These are phyloP conservation scores for Drosophila robusta DNA, from an alignment of 2,888 invertebrate genomes.

Conservation along the genomic window DNA sequence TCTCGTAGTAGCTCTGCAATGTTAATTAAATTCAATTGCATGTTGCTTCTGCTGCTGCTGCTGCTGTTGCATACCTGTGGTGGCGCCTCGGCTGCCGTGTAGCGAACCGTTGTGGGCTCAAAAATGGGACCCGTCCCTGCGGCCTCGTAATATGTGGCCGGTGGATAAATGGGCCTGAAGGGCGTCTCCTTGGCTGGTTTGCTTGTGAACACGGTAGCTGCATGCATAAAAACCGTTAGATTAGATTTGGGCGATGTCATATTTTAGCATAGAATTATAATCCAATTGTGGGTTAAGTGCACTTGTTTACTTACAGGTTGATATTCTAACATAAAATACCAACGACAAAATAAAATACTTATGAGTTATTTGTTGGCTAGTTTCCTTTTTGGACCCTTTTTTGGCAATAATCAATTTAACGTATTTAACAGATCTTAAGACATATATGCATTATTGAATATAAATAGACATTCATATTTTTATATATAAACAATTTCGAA, in stretches of 20 bases:
- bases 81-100: conserved; percentile 74
- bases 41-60: conserved; percentile 5
- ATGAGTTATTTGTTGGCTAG: too few relatives aligned
- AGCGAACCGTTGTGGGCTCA: conserved; percentile 72
- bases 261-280: too few relatives aligned
- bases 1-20: conserved; percentile 61
- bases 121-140: conserved; percentile 51
- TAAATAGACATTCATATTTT: too few relatives aligned
- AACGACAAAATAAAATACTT: too few relatives aligned
- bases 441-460: too few relatives aligned
- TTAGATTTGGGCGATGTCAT: too few relatives aligned
- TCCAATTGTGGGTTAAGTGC: not conserved
- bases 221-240: not conserved
- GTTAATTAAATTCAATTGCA: conserved; percentile 48
- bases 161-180: conserved; percentile 72
- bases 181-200: conserved; percentile 65
- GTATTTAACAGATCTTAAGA: too few relatives aligned
- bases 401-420: too few relatives aligned
- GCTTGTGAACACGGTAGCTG: conserved; percentile 32
- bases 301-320: too few relatives aligned
- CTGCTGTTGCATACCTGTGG: conserved; percentile 66
- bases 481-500: too few relatives aligned
- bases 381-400: too few relatives aligned
- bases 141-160: conserved; percentile 56
- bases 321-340: too few relatives aligned